Conservation (phyloP, 1,140 invertebrate species). For the Drosophila leontia region DNA sequence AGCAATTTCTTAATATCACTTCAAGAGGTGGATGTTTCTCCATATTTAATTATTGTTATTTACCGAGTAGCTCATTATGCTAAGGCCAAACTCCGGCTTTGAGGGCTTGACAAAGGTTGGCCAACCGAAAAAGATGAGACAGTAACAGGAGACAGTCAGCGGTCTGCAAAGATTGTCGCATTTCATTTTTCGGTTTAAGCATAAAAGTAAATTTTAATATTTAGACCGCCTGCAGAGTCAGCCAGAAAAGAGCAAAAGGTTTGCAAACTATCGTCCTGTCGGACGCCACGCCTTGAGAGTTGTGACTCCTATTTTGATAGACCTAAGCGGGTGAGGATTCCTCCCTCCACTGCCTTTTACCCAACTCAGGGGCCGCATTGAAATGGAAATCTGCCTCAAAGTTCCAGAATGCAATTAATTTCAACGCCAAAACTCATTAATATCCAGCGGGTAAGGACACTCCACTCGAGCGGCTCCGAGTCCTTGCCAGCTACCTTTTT, state of each 20-base stretch:
- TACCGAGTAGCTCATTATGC: conserved; percentile 65
- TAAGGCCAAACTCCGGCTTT: conserved; percentile 11
- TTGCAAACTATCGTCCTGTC: conserved; percentile 61
- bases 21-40: not conserved
- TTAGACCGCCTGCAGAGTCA: conserved; percentile 66
- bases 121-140: conserved; percentile 10
- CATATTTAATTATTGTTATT: conserved; percentile 37
- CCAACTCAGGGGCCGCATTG: conserved; percentile 34
- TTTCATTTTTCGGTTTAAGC: conserved; percentile 66
- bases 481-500: conserved; percentile 61
- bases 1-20: not conserved
- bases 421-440: conserved; percentile 83
- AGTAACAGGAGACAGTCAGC: conserved; percentile 5
- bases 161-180: conserved; percentile 42
- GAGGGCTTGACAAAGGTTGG: conserved; percentile 41
- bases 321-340: conserved; percentile 26
- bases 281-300: conserved; percentile 6
- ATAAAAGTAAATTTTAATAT: conserved; percentile 67
- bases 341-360: not conserved
- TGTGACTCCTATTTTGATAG: conserved; percentile 58
- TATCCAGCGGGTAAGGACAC: conserved; percentile 58
- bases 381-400: conserved; percentile 66
- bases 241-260: conserved; percentile 60
- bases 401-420: conserved; percentile 81
- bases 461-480: conserved; percentile 34